phyloP scores from a whole-genome alignment of 2,113 vertebrate species.

The Mastomys coucha region DNA sequence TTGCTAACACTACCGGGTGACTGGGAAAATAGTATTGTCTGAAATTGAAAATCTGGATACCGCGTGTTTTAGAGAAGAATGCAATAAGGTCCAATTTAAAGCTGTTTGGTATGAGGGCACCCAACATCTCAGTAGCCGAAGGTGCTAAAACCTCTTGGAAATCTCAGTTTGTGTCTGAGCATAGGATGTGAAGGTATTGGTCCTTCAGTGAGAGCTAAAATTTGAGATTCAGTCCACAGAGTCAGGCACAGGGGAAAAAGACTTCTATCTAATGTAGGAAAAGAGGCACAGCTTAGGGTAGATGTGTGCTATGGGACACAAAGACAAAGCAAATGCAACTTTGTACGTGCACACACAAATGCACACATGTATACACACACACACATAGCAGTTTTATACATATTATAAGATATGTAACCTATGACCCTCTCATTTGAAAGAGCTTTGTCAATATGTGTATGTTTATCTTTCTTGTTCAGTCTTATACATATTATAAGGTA shows the following conservation, averaged over 20 bases:
- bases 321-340: background rate
- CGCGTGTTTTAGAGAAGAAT: background rate
- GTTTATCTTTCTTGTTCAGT: background rate
- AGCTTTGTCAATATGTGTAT: background rate
- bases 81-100: background rate
- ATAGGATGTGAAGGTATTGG: background rate
- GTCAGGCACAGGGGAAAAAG: background rate
- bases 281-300: background rate
- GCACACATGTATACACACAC: background rate
- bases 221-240: background rate
- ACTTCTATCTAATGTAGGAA: background rate
- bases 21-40: slow-evolving; percentile 31
- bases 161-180: background rate
- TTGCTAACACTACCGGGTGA: slow-evolving; percentile 16
- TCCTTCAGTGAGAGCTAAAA: background rate
- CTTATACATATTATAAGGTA: background rate
- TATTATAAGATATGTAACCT: background rate
- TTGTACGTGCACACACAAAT: background rate
- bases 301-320: too few relatives aligned
- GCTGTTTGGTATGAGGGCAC: background rate
- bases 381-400: background rate
- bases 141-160: background rate
- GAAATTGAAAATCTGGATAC: slow-evolving; percentile 27
- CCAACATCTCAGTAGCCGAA: background rate
- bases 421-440: background rate